Conservation (phyloP, 2,113 vertebrate genomes). For the Crotalus horridus region DNA sequence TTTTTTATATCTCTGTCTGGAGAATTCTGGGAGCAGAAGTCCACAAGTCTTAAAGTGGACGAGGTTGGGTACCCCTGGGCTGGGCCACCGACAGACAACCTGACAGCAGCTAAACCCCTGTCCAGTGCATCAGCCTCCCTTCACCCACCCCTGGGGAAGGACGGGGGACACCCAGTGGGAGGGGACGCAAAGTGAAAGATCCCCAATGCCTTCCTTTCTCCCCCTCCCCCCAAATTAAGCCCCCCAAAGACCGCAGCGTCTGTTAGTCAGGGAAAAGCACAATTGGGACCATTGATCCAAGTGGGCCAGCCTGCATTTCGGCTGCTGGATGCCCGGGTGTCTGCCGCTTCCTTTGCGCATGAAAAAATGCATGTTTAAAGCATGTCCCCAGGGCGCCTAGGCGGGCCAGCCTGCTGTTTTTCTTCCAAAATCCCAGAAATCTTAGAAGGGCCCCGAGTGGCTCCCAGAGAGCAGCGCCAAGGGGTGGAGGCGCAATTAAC, state of each 20-base stretch:
- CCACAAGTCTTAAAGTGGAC: neutral
- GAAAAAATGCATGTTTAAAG: neutral
- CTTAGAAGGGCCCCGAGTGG: neutral
- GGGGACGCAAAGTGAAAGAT: neutral
- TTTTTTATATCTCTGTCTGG: too few relatives aligned
- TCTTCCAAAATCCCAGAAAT: neutral
- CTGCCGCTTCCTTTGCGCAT: neutral
- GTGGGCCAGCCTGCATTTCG: neutral
- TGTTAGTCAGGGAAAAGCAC: neutral
- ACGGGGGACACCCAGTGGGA: neutral
- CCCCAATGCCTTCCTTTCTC: neutral
- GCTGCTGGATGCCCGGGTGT: neutral
- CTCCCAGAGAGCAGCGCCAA: neutral
- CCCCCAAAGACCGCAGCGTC: neutral
- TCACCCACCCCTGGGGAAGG: neutral
- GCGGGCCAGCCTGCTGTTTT: neutral
- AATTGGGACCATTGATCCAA: neutral
- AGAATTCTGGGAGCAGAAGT: neutral
- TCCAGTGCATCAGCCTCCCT: neutral
- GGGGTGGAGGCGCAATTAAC: constrained; percentile 28
- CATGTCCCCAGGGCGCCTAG: neutral
- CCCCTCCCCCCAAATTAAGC: neutral
- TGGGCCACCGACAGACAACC: neutral
- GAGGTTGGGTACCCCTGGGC: neutral
- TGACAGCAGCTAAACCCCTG: neutral